Percentiles rank a stretch among this genome's conserved stretches.
Evolutionary conservation across 2,797 vertebrate species (phyloP).

Genomic region (Adrianichthys oophorus): DNA sequence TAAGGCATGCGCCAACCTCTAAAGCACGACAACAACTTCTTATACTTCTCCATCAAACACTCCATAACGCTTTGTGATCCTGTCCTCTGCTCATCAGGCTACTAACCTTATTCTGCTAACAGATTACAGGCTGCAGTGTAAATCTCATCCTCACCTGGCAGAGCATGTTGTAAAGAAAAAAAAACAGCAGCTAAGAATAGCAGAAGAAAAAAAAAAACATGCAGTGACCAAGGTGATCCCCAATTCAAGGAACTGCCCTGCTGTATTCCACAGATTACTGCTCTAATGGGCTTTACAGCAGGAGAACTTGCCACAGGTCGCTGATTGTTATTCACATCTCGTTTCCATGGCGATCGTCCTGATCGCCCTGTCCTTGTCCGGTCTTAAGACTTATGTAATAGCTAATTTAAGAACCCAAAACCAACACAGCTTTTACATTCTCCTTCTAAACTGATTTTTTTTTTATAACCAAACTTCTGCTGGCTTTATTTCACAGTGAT

Average conservation of each 20-base stretch:
- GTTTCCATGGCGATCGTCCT: conserved; percentile 31
- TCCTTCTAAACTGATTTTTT: background rate
- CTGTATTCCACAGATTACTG: conserved; percentile 59
- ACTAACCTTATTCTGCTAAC: conserved; percentile 4
- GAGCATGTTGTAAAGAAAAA: conserved; percentile 17
- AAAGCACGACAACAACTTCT: conserved; percentile 1
- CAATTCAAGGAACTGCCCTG: conserved; percentile 34
- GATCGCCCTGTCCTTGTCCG: conserved; percentile 38
- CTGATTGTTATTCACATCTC: conserved; percentile 59
- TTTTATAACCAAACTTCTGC: no score
- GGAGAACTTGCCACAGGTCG: conserved; percentile 66
- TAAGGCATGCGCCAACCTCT: background rate
- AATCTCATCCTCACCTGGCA: conserved; percentile 46
- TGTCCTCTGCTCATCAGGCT: background rate
- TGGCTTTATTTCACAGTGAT: no score
- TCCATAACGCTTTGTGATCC: background rate
- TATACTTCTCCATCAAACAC: conserved; percentile 1
- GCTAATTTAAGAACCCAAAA: conserved; percentile 16
- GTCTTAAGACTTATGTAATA: conserved; percentile 42
- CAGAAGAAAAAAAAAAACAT: conserved; percentile 21
- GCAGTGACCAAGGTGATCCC: conserved; percentile 58
- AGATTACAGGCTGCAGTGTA: conserved; percentile 39
- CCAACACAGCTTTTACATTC: conserved; percentile 15
- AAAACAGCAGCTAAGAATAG: conserved; percentile 58
- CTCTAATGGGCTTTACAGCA: conserved; percentile 66